phyloP scores from a whole-genome alignment of 2,797 vertebrate genomes.

The Pitangus sulphuratus region DNA sequence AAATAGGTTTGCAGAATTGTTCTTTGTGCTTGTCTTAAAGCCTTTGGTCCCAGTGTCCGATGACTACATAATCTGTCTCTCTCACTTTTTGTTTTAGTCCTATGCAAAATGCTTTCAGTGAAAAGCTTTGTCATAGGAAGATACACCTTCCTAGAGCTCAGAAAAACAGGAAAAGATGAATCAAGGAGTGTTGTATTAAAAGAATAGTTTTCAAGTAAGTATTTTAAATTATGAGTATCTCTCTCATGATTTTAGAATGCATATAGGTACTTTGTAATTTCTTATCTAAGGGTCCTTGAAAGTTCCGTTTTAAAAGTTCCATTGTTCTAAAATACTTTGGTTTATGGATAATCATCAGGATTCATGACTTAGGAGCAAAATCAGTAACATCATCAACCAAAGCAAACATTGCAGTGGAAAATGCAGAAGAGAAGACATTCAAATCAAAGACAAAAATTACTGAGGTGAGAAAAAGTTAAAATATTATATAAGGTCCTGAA shows the following conservation, averaged over 20 bases:
- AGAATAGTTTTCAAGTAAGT: neutral
- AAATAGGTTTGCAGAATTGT: neutral
- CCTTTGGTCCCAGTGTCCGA: neutral
- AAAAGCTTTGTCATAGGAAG: neutral
- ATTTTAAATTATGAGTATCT: neutral
- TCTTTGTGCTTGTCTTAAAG: neutral
- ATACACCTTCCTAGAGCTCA: neutral
- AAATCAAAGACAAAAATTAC: neutral
- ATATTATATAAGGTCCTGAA: neutral
- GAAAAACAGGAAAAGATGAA: neutral
- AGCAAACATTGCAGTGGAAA: neutral
- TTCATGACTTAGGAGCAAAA: neutral
- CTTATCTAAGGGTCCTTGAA: neutral
- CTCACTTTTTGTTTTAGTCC: neutral
- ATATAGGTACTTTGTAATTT: neutral
- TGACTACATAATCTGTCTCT: neutral
- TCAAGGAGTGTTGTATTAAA: neutral
- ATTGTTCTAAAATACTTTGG: neutral
- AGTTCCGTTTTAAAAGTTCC: neutral
- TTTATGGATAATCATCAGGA: neutral
- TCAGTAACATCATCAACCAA: neutral
- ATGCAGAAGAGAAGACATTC: neutral
- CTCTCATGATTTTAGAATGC: neutral
- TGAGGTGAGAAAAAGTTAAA: neutral
- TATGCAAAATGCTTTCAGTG: neutral